Conservation (phyloP, 2,888 invertebrate genomes). For the Odontocerum albicorne region DNA sequence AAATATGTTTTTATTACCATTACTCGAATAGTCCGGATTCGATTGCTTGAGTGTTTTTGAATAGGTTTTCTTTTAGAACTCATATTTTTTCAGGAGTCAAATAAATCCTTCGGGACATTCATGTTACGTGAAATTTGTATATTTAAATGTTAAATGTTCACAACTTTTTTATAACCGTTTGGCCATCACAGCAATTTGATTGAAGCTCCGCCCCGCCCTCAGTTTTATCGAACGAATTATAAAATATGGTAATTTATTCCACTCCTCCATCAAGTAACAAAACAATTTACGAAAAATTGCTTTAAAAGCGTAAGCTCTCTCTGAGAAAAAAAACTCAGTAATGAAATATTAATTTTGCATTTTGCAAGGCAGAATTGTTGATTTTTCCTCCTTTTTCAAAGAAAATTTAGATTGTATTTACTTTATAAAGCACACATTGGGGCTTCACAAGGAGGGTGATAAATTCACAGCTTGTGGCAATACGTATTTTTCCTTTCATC, state of each 20-base stretch:
- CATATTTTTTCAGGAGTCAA: too few relatives aligned
- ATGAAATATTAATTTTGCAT: constrained; percentile 18
- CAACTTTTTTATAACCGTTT: too few relatives aligned
- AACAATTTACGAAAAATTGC: constrained; percentile 24
- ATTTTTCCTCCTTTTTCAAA: neutral
- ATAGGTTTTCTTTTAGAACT: too few relatives aligned
- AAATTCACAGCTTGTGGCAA: too few relatives aligned
- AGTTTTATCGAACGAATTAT: constrained; percentile 9
- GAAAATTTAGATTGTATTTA: neutral
- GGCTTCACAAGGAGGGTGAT: too few relatives aligned
- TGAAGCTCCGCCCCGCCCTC: constrained; percentile 13
- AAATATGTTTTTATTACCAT: too few relatives aligned
- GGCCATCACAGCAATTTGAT: constrained; percentile 3
- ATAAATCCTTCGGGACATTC: too few relatives aligned
- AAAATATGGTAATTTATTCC: constrained; percentile 24
- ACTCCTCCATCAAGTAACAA: constrained; percentile 18
- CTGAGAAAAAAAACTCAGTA: neutral
- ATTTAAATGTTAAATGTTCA: too few relatives aligned
- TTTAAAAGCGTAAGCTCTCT: constrained; percentile 7
- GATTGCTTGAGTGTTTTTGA: too few relatives aligned
- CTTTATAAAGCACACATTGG: neutral
- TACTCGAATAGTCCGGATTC: too few relatives aligned
- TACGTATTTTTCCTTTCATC: too few relatives aligned
- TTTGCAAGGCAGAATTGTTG: neutral
- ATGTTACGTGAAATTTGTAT: too few relatives aligned